Evolutionary conservation across 2,888 invertebrate species (phyloP).

Genomic region (Keiferia lycopersicella): DNA sequence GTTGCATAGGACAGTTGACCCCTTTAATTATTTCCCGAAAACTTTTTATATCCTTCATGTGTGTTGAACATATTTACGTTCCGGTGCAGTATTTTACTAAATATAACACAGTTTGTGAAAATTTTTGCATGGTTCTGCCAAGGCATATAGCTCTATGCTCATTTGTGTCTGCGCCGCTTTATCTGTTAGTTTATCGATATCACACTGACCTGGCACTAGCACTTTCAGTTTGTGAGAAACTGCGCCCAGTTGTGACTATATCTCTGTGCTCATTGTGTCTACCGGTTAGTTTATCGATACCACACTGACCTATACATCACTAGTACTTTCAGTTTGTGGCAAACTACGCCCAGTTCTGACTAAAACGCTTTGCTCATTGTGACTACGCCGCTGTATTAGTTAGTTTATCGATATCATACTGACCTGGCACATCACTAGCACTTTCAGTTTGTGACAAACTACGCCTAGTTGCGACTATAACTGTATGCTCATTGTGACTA

Average conservation of each 20-base stretch:
- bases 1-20: too few species aligned
- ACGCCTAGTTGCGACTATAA: background rate
- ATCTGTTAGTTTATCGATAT: too few species aligned
- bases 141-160: too few species aligned
- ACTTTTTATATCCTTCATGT: too few species aligned
- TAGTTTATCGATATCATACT: background rate
- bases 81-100: too few species aligned
- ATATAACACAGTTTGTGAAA: background rate
- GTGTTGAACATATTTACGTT: too few species aligned
- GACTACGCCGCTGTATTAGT: background rate
- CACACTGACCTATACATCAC: background rate
- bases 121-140: background rate
- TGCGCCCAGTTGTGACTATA: background rate
- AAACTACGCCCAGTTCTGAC: background rate
- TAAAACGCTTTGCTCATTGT: background rate
- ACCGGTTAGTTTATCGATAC: background rate
- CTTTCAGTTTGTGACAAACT: slow-evolving; percentile 1
- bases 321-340: background rate
- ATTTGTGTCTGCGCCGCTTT: too few species aligned
- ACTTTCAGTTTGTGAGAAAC: too few species aligned
- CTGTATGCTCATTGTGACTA: background rate
- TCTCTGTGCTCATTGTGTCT: background rate
- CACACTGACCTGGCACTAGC: too few species aligned
- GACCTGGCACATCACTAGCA: background rate
- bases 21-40: too few species aligned